These are phyloP conservation scores for Drosophila ohnishii DNA, from an alignment of 1,140 invertebrate genomes.

Conservation along the genomic window DNA sequence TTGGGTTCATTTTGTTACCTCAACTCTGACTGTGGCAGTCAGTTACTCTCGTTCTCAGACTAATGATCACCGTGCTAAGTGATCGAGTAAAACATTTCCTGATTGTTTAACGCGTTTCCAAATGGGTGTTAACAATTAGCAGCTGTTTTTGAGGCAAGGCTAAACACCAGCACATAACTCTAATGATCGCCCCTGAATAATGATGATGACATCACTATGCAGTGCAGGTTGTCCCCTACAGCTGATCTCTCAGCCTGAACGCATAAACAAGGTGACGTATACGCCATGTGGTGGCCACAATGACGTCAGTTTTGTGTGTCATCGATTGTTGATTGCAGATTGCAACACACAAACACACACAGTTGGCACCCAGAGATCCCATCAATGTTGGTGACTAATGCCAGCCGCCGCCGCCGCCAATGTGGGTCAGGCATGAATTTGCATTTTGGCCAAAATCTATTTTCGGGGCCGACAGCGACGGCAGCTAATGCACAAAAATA, in stretches of 20 bases:
- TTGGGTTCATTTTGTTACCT: not conserved
- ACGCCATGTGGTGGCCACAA: slow-evolving; percentile 31
- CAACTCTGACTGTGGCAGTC: not conserved
- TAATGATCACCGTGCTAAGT: slow-evolving; percentile 37
- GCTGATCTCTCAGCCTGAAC: slow-evolving; percentile 41
- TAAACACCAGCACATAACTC: slow-evolving; percentile 3
- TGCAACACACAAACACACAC: slow-evolving; percentile 38
- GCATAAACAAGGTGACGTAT: slow-evolving; percentile 54
- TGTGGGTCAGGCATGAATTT: slow-evolving; percentile 81
- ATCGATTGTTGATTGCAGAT: slow-evolving; percentile 59
- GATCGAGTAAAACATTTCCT: slow-evolving; percentile 44
- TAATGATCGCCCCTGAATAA: slow-evolving; percentile 18
- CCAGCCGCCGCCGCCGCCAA: slow-evolving; percentile 59
- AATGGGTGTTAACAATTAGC: slow-evolving; percentile 39
- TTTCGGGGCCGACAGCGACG: slow-evolving; percentile 42
- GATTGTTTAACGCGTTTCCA: slow-evolving; percentile 27
- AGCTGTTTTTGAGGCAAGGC: slow-evolving; percentile 6
- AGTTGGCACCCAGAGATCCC: slow-evolving; percentile 37
- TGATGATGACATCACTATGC: slow-evolving; percentile 26
- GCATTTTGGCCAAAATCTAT: slow-evolving; percentile 74
- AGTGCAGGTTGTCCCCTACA: slow-evolving; percentile 16
- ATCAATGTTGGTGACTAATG: slow-evolving; percentile 66
- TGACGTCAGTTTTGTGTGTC: slow-evolving; percentile 67
- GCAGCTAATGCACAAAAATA: slow-evolving; percentile 56
- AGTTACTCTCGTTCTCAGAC: slow-evolving; percentile 2